Conservation (phyloP, 2,797 vertebrate species). For the Pseudochromis fuscus region DNA sequence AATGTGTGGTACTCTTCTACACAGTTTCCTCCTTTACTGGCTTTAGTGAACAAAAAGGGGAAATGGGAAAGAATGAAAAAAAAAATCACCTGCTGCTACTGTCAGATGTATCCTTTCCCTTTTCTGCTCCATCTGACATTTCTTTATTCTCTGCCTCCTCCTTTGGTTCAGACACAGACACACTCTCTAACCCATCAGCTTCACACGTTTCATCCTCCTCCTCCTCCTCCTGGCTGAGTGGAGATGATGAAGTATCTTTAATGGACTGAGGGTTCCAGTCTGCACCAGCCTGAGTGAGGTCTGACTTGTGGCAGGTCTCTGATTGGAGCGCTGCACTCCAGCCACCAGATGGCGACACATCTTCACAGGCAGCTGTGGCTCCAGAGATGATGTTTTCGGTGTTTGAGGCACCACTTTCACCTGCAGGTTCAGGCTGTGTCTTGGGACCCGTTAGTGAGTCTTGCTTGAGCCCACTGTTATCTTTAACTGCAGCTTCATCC, state of each 20-base stretch:
- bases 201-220: neutral
- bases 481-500: neutral
- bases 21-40: neutral
- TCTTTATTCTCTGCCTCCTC: conserved; percentile 8
- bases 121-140: conserved; percentile 2
- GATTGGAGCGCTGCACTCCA: conserved; percentile 10
- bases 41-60: neutral
- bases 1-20: too few relatives aligned
- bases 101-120: conserved; percentile 8
- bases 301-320: neutral
- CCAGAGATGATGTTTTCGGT: neutral
- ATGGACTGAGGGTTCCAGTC: neutral
- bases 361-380: neutral
- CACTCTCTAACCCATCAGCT: neutral
- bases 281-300: neutral
- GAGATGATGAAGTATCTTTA: conserved; percentile 8
- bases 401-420: neutral
- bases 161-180: neutral
- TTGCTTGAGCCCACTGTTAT: neutral
- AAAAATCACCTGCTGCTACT: conserved; percentile 44
- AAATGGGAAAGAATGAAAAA: neutral
- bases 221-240: neutral
- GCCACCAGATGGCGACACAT: conserved; percentile 63
- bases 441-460: neutral
- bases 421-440: neutral